Evolutionary conservation across 2,888 invertebrate species (phyloP), one percentile per base, ranked within the genome.

Genomic region (Sipunculus nudus): DNA sequence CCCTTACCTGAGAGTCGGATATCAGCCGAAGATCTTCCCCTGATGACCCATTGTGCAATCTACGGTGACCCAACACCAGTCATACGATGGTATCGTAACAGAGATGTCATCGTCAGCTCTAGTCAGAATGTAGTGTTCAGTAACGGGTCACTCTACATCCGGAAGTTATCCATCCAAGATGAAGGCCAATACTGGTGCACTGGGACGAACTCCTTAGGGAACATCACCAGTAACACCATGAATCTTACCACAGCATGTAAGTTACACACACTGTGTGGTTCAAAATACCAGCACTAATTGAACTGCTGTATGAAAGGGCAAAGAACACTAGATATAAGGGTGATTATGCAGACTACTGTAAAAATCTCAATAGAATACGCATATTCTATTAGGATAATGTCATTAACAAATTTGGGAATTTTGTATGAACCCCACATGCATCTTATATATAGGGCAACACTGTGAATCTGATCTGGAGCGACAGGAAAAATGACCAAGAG

Each of bases 231-330:
- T 16, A 64, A 65, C 2, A 58, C 63, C 28, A 63, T 74, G 2
- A 57, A 63, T 35, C 45, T 79, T n/a, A 67, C 70, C 16, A 66
- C 75, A 6, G 74, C 78, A 47, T 71, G 78, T 79, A 61, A 69
- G 75, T 67, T 5, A 21, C 43, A 40, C 53, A 43, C 2, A 59
- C 29, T 25, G 0, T 21, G 10, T 29, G n/a, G 8, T 25, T 25
- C 16, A 23, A 6, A 2, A 41, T 25, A 3, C 2, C 8, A 6
- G 43, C n/a, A 19, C 2, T 25, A 21, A 35, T 19, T 13, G 10
- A 16, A n/a, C n/a, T n/a, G n/a, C n/a, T 19, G n/a, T n/a, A n/a
- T n/a, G n/a, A n/a, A n/a, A n/a, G n/a, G n/a, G n/a, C n/a, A n/a
- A n/a, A n/a, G n/a, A n/a, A n/a, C n/a, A n/a, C n/a, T n/a, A n/a